Percentiles rank a stretch among this genome's conserved stretches.
Evolutionary conservation across 2,888 invertebrate species (phyloP).

Genomic region (Lymantria monacha): DNA sequence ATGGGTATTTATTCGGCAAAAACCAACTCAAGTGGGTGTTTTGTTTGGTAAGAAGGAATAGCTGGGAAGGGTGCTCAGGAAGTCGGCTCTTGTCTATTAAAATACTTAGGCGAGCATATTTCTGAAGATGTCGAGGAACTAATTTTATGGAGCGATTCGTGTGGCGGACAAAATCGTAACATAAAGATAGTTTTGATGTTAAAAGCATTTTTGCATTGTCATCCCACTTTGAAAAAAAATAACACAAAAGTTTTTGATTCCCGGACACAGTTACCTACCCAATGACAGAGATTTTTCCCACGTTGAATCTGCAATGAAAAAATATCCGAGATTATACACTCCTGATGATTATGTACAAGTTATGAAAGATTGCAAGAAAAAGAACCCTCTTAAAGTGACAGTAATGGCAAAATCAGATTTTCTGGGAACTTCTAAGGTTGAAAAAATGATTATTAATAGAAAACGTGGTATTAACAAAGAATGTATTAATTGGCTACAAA

Average conservation of each 20-base stretch:
- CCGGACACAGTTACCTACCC: slow-evolving; percentile 12
- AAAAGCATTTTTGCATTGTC: slow-evolving; percentile 19
- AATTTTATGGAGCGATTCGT: slow-evolving; percentile 1
- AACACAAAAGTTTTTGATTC: slow-evolving; percentile 7
- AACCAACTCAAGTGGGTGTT: slow-evolving; percentile 13
- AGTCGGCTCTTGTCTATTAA: slow-evolving; percentile 16
- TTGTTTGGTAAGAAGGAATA: slow-evolving; percentile 18
- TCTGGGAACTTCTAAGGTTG: not conserved
- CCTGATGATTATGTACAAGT: not conserved
- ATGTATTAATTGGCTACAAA: not conserved
- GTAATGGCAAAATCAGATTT: not conserved
- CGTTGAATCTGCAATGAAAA: not conserved
- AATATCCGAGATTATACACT: not conserved
- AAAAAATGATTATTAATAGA: not conserved
- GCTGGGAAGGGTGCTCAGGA: slow-evolving; percentile 19
- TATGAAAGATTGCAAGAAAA: not conserved
- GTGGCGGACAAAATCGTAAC: slow-evolving; percentile 1
- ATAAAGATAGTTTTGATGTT: slow-evolving; percentile 21
- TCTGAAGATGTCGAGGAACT: slow-evolving; percentile 4
- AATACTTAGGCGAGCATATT: slow-evolving; percentile 7
- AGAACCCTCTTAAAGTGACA: not conserved
- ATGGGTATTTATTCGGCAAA: slow-evolving; percentile 12
- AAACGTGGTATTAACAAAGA: not conserved
- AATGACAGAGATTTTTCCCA: not conserved
- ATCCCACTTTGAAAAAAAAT: slow-evolving; percentile 15